Evolutionary conservation across 2,797 vertebrate genomes (phyloP).

Genomic region (Rhinophrynus dorsalis): DNA sequence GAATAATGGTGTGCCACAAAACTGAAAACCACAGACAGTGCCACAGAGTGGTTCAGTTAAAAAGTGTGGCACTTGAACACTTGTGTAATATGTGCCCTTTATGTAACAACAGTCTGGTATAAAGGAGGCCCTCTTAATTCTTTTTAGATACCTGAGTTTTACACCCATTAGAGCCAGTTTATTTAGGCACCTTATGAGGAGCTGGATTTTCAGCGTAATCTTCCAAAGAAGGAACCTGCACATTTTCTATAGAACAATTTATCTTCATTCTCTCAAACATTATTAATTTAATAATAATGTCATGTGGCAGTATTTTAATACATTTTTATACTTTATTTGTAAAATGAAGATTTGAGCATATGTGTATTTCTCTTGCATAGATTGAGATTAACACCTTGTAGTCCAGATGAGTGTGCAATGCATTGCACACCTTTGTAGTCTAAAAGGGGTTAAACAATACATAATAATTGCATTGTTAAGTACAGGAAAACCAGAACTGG

Average conservation of each 20-base stretch:
- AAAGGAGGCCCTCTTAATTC: neutral
- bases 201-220: neutral
- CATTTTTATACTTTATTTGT: no score
- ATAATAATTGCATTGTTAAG: constrained; percentile 21
- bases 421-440: no score
- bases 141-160: constrained; percentile 28
- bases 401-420: no score
- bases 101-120: neutral
- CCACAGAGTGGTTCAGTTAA: neutral
- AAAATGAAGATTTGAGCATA: constrained; percentile 3
- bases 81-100: neutral
- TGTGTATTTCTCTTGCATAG: constrained; percentile 33
- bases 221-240: neutral
- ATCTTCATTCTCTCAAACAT: no score
- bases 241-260: no score
- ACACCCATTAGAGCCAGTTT: neutral
- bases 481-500: constrained; percentile 23
- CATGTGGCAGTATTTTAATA: constrained; percentile 2
- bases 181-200: constrained; percentile 5
- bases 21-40: constrained; percentile 2
- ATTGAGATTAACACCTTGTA: no score
- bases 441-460: constrained; percentile 2
- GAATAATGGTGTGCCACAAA: neutral
- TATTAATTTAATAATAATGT: neutral
- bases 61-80: neutral